phyloP scores from a whole-genome alignment of 2,797 vertebrate species.

The Glossophaga mutica region DNA sequence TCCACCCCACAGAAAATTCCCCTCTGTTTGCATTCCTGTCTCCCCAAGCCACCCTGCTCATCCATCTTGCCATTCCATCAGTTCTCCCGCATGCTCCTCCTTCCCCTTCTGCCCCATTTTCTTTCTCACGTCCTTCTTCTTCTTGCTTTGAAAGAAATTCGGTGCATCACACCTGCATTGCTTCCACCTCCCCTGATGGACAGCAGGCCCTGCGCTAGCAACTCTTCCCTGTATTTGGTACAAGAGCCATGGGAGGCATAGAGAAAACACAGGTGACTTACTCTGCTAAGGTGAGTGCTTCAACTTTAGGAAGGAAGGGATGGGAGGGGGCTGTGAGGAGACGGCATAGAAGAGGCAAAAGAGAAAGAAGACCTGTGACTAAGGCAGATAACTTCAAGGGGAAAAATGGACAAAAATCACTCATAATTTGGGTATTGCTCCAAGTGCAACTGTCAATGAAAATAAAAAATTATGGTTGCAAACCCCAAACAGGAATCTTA shows the following conservation, averaged over 20 bases:
- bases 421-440: background rate
- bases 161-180: no score
- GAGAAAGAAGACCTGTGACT: background rate
- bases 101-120: background rate
- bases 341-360: background rate
- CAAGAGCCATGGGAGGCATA: background rate
- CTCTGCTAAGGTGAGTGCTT: background rate
- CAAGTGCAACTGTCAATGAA: background rate
- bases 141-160: background rate
- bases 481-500: background rate
- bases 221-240: background rate
- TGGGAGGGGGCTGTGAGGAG: background rate
- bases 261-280: background rate
- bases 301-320: background rate
- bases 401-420: background rate
- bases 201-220: background rate
- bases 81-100: background rate
- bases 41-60: background rate
- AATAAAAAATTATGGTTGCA: background rate
- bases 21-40: conserved; percentile 5
- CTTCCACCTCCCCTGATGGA: background rate
- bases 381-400: background rate
- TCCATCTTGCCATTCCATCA: background rate
- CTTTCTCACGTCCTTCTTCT: background rate
- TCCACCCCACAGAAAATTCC: background rate